Base-by-base conservation (phyloP, 2,888 invertebrate genomes). In the Proisotoma minuta region DNA sequence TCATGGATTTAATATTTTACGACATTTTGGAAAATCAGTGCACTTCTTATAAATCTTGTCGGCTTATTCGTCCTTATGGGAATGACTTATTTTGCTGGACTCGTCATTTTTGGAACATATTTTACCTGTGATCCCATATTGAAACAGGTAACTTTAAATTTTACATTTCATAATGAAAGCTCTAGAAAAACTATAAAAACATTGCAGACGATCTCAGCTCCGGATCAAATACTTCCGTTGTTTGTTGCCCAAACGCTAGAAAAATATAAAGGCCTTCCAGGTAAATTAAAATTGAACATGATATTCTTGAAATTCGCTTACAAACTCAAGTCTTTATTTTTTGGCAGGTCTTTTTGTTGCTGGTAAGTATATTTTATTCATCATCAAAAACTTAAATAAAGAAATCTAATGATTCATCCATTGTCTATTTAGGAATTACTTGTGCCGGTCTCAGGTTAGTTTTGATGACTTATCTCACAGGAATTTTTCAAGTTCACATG, bases 231-330 rank as follows among this genome's bases (percentile, higher is more conserved):
- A 48, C 81, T 96, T 62, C 96, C 96, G 0, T 82, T 89, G 43
- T 97, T 91, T 77, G 92, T 97, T 23, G 90, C 96, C 81, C 85
- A 87, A 66, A 84, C 86, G 63, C 83, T 95, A 76, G 88, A 90
- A 0, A 77, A 83, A 52, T 80, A 87, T 39, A 84, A 83, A 29
- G 93, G 94, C 0, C 80, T 95, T 1, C 88, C 94, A 1, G 95
- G 95, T 1, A 86, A 96, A 75, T 96, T n/a, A n/a, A n/a, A n/a
- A n/a, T n/a, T n/a, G n/a, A n/a, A n/a, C n/a, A n/a, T n/a, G n/a
- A n/a, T n/a, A n/a, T n/a, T n/a, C n/a, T n/a, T n/a, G n/a, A n/a
- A n/a, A n/a, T n/a, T n/a, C n/a, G n/a, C n/a, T n/a, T n/a, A n/a
- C n/a, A n/a, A n/a, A n/a, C n/a, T n/a, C n/a, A n/a, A n/a, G n/a